Conservation (phyloP, 1,140 invertebrate species). For the Scaptomyza montana region DNA sequence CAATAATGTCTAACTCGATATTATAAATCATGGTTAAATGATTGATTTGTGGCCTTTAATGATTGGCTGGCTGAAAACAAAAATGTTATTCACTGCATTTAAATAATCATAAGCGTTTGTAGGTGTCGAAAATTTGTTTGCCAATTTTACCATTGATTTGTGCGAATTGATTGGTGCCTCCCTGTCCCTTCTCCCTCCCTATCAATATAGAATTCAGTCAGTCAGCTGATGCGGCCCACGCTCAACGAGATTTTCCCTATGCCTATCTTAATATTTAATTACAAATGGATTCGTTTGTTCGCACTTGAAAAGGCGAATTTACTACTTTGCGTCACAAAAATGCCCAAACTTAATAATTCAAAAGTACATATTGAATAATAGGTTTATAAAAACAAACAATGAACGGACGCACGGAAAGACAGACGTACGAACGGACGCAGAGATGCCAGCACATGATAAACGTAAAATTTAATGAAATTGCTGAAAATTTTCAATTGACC, state of each 20-base stretch:
- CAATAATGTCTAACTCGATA: neutral
- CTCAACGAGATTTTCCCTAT: too few relatives aligned
- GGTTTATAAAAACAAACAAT: constrained; percentile 77
- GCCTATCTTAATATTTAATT: constrained; percentile 3
- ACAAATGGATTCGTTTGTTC: constrained; percentile 66
- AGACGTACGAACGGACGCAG: neutral
- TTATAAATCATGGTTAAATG: neutral
- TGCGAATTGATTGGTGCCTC: constrained; percentile 24
- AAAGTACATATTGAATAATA: constrained; percentile 62
- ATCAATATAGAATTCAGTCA: neutral
- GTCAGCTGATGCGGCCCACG: constrained; percentile 2
- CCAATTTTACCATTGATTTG: neutral
- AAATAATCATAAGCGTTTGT: constrained; percentile 29
- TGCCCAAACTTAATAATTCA: constrained; percentile 71
- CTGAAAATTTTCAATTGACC: constrained; percentile 47
- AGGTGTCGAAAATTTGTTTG: constrained; percentile 23
- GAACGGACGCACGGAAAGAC: neutral
- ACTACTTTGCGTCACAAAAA: constrained; percentile 70
- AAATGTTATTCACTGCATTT: constrained; percentile 22
- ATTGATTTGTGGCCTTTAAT: constrained; percentile 10
- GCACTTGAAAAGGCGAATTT: constrained; percentile 62
- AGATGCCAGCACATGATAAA: constrained; percentile 59
- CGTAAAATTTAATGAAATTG: constrained; percentile 73
- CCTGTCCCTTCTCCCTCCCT: too few relatives aligned
- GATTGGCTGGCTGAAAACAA: neutral